Base-by-base conservation (phyloP, 2,797 vertebrate species). In the Phylloscopus collybita region DNA sequence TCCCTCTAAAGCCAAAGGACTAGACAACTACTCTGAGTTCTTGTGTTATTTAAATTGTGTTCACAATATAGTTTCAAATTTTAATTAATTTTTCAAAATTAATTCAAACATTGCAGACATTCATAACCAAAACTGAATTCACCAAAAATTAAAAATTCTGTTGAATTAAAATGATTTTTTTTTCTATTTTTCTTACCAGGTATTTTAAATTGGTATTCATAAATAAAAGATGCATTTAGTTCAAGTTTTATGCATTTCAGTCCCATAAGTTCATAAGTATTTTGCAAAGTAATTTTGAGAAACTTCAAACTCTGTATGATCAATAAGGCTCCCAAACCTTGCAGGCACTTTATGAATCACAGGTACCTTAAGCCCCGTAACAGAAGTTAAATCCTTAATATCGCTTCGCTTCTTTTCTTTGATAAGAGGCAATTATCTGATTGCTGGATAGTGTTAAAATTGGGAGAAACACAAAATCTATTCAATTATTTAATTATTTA, bases 181-280 rank as follows among this genome's bases (percentile, higher is more conserved):
- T 21, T 12, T 11, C 14, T 0, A 12, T 47, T 69, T 88, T 85
- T 74, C 13, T 80, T 64, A 50, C 1, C 2, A 56, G 1, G 2
- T 30, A 57, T 80, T 88, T 91, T 42, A 30, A 80, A 80, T n/a
- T 30, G 6, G 8, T 56, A 92, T 89, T 95, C 12, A 56, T 84
- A 96, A 97, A 84, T 86, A 97, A 96, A 91, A 80, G 49, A 91
- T 81, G 20, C 11, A 93, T 94, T 94, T 87, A 90, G 50, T 89
- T 64, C 13, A 91, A 94, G 54, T 92, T 92, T 56, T 80, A 65
- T 57, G 51, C 27, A 38, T 91, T 96, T 96, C 61, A 93, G 65
- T 92, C 86, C 40, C 89, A 76, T 69, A 40, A 94, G 51, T 86
- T 95, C 83, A 82, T 87, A 90, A 66, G 75, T 80, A 94, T 79